phyloP scores from a whole-genome alignment of 2,888 invertebrate genomes.

The Cerceris ruficornis region DNA sequence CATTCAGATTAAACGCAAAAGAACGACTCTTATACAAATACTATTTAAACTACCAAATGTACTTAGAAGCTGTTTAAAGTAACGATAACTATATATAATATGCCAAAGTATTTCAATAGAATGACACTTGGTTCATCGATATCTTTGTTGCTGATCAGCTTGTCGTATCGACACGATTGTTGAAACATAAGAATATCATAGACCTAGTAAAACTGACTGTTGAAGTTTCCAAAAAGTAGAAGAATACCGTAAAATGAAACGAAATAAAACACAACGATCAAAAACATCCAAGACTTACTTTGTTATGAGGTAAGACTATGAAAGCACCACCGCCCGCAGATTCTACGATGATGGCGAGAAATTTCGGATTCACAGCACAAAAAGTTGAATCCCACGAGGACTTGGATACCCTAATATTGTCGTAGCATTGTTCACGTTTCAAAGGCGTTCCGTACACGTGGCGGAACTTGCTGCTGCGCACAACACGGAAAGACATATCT shows the following conservation, averaged over 20 bases:
- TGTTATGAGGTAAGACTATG: conserved; percentile 95
- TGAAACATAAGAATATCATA: too few species aligned
- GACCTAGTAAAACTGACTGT: too few species aligned
- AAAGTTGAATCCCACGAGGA: conserved; percentile 99
- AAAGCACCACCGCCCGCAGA: conserved; percentile 98
- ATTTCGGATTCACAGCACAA: conserved; percentile 99
- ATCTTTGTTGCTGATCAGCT: too few species aligned
- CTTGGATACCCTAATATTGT: conserved; percentile 97
- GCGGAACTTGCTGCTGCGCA: conserved; percentile 98
- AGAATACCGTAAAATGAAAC: not conserved
- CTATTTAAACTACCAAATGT: too few species aligned
- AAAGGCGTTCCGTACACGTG: conserved; percentile 96
- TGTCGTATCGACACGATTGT: too few species aligned
- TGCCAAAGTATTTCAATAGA: too few species aligned
- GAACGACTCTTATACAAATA: too few species aligned
- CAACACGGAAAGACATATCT: conserved; percentile 96
- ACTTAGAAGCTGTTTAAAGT: too few species aligned
- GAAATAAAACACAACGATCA: not conserved
- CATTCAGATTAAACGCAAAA: too few species aligned
- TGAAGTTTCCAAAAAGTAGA: too few species aligned
- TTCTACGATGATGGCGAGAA: conserved; percentile 98
- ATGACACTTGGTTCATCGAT: too few species aligned
- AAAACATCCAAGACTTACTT: conserved; percentile 84
- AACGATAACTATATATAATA: too few species aligned
- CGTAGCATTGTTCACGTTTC: conserved; percentile 98